Evolutionary conservation across 2,888 invertebrate species (phyloP).

Genomic region (Rapana venosa): DNA sequence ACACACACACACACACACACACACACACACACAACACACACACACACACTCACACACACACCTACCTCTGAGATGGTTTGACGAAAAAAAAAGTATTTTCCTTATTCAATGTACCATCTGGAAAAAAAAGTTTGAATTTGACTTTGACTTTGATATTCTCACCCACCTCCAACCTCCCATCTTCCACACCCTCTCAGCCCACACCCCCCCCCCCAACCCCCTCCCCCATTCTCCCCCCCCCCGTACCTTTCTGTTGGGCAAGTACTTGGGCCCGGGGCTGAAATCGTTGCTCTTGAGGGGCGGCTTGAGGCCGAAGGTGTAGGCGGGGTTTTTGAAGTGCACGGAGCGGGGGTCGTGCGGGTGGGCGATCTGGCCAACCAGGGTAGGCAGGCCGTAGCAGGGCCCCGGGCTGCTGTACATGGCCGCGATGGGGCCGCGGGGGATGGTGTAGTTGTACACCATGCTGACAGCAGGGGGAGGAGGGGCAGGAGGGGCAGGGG

Average conservation of each 20-base stretch:
- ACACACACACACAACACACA: no score
- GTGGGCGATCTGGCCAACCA: constrained; percentile 57
- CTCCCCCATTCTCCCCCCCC: background rate
- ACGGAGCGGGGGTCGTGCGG: constrained; percentile 68
- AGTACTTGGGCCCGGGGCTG: constrained; percentile 74
- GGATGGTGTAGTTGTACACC: constrained; percentile 54
- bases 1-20: no score
- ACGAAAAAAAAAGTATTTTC: no score
- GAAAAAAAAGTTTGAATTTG: no score
- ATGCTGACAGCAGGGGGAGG: background rate
- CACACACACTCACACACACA: no score
- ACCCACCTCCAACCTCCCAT: background rate
- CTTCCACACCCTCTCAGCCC: background rate
- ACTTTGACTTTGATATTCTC: no score
- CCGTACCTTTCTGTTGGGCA: constrained; percentile 62
- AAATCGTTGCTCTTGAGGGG: constrained; percentile 59
- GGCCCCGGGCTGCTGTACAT: constrained; percentile 71
- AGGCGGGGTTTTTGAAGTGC: constrained; percentile 63
- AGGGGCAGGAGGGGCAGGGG: background rate
- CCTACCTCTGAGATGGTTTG: no score
- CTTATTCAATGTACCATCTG: no score
- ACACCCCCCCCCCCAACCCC: background rate
- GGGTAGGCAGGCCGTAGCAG: constrained; percentile 65
- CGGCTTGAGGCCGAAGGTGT: constrained; percentile 59
- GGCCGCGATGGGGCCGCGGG: constrained; percentile 68